phyloP scores from a whole-genome alignment of 2,888 invertebrate genomes.

The Podotricha telesiphe region DNA sequence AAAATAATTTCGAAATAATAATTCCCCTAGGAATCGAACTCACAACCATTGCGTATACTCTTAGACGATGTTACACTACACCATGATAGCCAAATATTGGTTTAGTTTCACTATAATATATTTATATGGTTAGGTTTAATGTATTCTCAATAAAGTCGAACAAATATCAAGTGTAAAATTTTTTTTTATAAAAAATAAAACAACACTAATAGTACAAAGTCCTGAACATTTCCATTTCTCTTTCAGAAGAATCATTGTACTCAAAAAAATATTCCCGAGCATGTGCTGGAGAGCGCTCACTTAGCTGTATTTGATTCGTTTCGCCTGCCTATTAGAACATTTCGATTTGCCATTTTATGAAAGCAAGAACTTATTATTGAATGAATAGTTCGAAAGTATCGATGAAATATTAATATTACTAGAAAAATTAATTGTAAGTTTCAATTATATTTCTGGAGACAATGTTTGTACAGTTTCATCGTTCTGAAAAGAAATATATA shows the following conservation, averaged over 20 bases:
- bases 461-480: too few relatives aligned
- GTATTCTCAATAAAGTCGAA: background rate
- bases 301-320: background rate
- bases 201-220: background rate
- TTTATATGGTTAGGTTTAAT: too few relatives aligned
- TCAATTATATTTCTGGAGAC: too few relatives aligned
- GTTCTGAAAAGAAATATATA: too few relatives aligned
- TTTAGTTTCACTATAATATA: too few relatives aligned
- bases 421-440: too few relatives aligned
- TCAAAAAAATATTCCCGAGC: slow-evolving; percentile 11
- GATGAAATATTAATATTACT: too few relatives aligned
- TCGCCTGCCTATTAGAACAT: background rate
- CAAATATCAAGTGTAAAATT: background rate
- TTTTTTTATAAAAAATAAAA: background rate
- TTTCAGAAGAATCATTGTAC: slow-evolving; percentile 1
- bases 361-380: background rate
- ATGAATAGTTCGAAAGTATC: background rate
- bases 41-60: too few relatives aligned
- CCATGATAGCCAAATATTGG: too few relatives aligned
- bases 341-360: slow-evolving; percentile 2
- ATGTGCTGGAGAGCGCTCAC: slow-evolving; percentile 9
- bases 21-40: too few relatives aligned
- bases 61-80: too few relatives aligned
- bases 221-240: background rate
- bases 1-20: too few relatives aligned